Percentiles rank a stretch among this genome's conserved stretches.
Evolutionary conservation across 2,888 invertebrate genomes (phyloP).

Genomic region (Trichogramma dendrolimi): DNA sequence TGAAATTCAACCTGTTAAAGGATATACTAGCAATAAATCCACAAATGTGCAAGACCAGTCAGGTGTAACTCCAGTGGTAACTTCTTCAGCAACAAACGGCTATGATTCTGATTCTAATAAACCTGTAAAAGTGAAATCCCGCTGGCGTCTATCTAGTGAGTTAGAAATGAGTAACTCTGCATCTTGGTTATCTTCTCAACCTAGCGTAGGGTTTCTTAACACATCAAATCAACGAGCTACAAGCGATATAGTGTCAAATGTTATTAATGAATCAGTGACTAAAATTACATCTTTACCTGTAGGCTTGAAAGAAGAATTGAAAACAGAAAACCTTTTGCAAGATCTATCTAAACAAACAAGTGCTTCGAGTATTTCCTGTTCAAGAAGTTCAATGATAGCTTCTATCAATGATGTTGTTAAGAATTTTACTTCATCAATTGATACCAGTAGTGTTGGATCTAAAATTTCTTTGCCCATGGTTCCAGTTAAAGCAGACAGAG

Average conservation of each 20-base stretch:
- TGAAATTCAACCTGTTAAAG: constrained; percentile 46
- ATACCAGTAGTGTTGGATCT: constrained; percentile 40
- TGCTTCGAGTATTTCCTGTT: constrained; percentile 1
- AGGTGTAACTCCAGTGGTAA: constrained; percentile 36
- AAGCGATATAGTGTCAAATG: constrained; percentile 12
- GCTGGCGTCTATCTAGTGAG: constrained; percentile 74
- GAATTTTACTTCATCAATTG: constrained; percentile 7
- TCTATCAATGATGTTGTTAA: background rate
- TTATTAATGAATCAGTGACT: constrained; percentile 13
- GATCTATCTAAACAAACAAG: constrained; percentile 9
- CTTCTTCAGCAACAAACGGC: constrained; percentile 36
- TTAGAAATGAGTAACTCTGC: constrained; percentile 59
- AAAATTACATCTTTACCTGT: constrained; percentile 16
- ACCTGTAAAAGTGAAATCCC: constrained; percentile 75
- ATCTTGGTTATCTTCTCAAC: constrained; percentile 45
- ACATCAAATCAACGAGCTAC: constrained; percentile 13
- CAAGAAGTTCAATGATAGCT: background rate
- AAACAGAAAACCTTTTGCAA: constrained; percentile 8
- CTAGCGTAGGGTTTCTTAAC: constrained; percentile 14
- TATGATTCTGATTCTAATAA: constrained; percentile 54
- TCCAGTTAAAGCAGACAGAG: constrained; percentile 55
- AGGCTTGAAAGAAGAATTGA: constrained; percentile 15
- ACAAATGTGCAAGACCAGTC: constrained; percentile 31
- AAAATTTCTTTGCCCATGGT: constrained; percentile 50
- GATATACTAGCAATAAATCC: constrained; percentile 39